Percentiles rank a stretch among this genome's conserved stretches.
Evolutionary conservation across 2,113 vertebrate genomes (phyloP).

Genomic region (Microcebus griseorufus): DNA sequence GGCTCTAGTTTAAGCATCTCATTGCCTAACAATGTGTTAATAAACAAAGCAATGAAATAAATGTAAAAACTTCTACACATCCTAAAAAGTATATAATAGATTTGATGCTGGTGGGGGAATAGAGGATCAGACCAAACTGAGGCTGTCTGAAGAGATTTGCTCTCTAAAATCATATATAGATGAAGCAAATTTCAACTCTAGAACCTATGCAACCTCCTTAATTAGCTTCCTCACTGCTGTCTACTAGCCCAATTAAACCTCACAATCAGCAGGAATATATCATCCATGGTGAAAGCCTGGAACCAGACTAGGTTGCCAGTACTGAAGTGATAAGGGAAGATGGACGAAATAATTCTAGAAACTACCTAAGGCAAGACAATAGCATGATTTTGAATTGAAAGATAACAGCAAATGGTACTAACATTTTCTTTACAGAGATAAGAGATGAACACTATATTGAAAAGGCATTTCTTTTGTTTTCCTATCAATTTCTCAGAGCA

Average conservation of each 20-base stretch:
- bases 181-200: not conserved
- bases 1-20: not conserved
- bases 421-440: not conserved
- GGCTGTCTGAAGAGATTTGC: not conserved
- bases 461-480: not conserved
- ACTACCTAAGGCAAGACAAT: not conserved
- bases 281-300: not conserved
- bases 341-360: not conserved
- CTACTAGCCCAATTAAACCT: not conserved
- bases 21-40: not conserved
- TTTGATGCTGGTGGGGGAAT: not conserved
- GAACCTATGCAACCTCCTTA: not conserved
- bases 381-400: not conserved
- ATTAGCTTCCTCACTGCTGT: not conserved
- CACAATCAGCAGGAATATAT: not conserved
- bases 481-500: not conserved
- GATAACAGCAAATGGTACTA: not conserved
- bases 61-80: not conserved
- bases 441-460: not conserved
- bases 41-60: not conserved
- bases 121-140: not conserved
- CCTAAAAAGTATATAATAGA: not conserved
- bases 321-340: not conserved
- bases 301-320: not conserved
- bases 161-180: not conserved